Evolutionary conservation across 2,888 invertebrate species (phyloP).

Genomic region (Dendrolimus houi): DNA sequence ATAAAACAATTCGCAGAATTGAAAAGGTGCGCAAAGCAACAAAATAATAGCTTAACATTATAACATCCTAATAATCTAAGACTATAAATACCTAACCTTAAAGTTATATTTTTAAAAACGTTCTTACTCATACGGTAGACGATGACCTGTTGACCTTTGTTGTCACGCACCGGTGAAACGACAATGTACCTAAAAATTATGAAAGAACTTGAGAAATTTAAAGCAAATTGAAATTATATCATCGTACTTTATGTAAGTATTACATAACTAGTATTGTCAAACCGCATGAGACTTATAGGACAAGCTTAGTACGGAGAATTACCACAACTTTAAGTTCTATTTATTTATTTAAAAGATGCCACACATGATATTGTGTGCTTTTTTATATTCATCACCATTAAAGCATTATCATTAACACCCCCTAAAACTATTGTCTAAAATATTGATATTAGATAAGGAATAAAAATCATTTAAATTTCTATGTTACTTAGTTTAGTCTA

Average conservation of each 20-base stretch:
- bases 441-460: too few relatives aligned
- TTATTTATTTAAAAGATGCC: too few relatives aligned
- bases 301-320: too few relatives aligned
- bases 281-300: background rate
- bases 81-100: too few relatives aligned
- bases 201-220: constrained; percentile 22
- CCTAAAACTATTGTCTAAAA: too few relatives aligned
- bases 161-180: constrained; percentile 84
- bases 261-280: background rate
- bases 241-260: constrained; percentile 16
- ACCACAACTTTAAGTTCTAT: too few relatives aligned
- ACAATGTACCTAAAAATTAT: constrained; percentile 79
- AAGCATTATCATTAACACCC: too few relatives aligned
- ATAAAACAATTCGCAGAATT: background rate
- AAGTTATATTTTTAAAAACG: constrained; percentile 10
- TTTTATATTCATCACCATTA: too few relatives aligned
- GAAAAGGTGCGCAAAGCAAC: constrained; percentile 15
- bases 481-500: too few relatives aligned
- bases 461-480: too few relatives aligned
- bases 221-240: constrained; percentile 32
- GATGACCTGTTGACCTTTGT: constrained; percentile 83
- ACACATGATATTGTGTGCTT: too few relatives aligned
- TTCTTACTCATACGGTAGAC: constrained; percentile 78
- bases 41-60: constrained; percentile 3
- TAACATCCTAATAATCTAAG: constrained; percentile 13